Evolutionary conservation across 2,113 vertebrate genomes (phyloP).

Genomic region (Aldabrachelys gigantea): DNA sequence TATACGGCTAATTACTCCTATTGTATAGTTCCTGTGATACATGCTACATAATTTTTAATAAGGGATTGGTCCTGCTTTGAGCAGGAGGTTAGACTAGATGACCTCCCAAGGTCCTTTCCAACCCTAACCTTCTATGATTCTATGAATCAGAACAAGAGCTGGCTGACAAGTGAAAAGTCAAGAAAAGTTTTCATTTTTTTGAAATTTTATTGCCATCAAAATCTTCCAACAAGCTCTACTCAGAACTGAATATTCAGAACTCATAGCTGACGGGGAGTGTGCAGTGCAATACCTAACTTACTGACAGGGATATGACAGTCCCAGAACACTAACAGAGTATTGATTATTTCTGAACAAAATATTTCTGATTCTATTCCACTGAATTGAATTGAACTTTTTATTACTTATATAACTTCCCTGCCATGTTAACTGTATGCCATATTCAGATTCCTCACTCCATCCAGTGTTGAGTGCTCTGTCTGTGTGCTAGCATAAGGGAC

Average conservation of each 20-base stretch:
- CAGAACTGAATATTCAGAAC: not conserved
- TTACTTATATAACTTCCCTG: not conserved
- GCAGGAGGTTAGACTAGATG: too few relatives aligned
- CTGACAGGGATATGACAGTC: not conserved
- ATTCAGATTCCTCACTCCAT: not conserved
- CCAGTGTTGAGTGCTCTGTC: not conserved
- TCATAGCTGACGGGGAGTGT: accelerated
- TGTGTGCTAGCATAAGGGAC: not conserved
- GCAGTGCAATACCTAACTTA: not conserved
- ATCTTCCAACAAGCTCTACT: not conserved
- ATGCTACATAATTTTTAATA: accelerated
- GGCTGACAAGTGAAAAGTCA: not conserved
- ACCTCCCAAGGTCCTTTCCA: too few relatives aligned
- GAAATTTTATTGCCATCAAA: not conserved
- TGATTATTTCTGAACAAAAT: not conserved
- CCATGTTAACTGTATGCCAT: not conserved
- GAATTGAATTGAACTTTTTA: not conserved
- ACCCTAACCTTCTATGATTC: too few relatives aligned
- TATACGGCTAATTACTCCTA: not conserved
- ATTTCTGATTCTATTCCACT: not conserved
- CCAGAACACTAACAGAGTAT: not conserved
- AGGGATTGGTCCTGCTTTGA: not conserved
- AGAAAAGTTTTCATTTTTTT: not conserved
- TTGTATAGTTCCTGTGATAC: not conserved
- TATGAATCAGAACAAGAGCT: not conserved